Evolutionary conservation across 2,113 vertebrate species (phyloP), one percentile per base, ranked within the genome.

Genomic region (Nannobrachium achirus): DNA sequence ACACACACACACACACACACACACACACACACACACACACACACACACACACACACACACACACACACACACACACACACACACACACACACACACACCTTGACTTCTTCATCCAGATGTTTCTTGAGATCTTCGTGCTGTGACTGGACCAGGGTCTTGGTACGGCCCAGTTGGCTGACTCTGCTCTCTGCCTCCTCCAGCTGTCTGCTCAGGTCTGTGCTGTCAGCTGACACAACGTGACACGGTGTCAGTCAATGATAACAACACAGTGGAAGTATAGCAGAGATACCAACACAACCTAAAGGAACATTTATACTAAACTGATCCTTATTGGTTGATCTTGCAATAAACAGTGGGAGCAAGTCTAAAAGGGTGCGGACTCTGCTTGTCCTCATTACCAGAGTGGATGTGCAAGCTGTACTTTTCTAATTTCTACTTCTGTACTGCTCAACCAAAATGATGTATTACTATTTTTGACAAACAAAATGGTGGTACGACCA

Each of bases 41-140:
- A 33, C 25, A 33, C 25, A 33, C 25, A 33, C 25, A 33, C 25
- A 8, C 38, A 63, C 44, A 40, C 48, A 40, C 7, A 25, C 25
- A 25, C 51, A 33, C 14, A 46, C 59, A 25, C n/a, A 48, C 53
- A 66, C 52, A 15, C 11, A 45, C n/a, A 70, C 13, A 56, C 44
- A 51, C 33, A 59, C 62, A 70, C 78, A 39, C 59, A 61, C 52
- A 16, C 38, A 68, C 73, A 33, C 14, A 94, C 93, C 91, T 94
- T 94, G 57, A 90, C 72, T 77, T 94, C 93, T 74, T 94, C 93
- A 1, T 94, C 93, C 68, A 91, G 76, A 5, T 92, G 90, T 66
- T 91, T 94, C 82, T 90, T 93, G 63, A 94, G 79, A 0, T 94
- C 93, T 39, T 94, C 93, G 14, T 70, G 63, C 16, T 94, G 92